Evolutionary conservation across 2,888 invertebrate species (phyloP).

Genomic region (Globia sparganii): DNA sequence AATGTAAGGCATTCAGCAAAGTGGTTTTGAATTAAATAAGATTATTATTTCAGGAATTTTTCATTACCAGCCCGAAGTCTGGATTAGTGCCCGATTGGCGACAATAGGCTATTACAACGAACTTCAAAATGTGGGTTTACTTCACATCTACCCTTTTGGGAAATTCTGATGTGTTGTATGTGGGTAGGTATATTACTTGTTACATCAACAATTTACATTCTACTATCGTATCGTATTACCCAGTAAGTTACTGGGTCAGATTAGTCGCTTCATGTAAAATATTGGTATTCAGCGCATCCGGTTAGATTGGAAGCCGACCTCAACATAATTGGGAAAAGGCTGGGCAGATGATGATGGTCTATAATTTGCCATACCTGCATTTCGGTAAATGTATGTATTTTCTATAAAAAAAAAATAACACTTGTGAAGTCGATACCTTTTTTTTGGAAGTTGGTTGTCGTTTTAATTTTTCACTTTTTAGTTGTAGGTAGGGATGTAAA

Average conservation of each 20-base stretch:
- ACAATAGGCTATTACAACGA: neutral
- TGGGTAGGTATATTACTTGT: neutral
- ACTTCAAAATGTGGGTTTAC: neutral
- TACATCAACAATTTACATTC: neutral
- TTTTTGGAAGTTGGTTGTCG: too few relatives aligned
- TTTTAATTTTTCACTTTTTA: too few relatives aligned
- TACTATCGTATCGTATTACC: neutral
- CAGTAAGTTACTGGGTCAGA: neutral
- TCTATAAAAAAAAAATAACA: too few relatives aligned
- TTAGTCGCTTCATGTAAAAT: neutral
- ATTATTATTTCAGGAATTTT: neutral
- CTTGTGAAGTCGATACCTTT: too few relatives aligned
- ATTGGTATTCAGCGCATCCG: neutral
- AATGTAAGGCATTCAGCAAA: neutral
- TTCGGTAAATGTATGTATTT: too few relatives aligned
- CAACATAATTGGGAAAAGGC: neutral
- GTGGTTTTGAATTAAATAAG: neutral
- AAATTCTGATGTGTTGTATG: too few relatives aligned
- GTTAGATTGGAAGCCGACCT: neutral
- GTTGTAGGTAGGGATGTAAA: too few relatives aligned
- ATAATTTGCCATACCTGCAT: neutral
- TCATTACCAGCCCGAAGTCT: too few relatives aligned
- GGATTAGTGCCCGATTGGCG: neutral
- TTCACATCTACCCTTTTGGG: neutral
- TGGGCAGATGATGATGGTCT: neutral